phyloP scores from a whole-genome alignment of 30 jellyfish, hydroid and myxozoan species.

The Hydractinia symbiolongicarpus region DNA sequence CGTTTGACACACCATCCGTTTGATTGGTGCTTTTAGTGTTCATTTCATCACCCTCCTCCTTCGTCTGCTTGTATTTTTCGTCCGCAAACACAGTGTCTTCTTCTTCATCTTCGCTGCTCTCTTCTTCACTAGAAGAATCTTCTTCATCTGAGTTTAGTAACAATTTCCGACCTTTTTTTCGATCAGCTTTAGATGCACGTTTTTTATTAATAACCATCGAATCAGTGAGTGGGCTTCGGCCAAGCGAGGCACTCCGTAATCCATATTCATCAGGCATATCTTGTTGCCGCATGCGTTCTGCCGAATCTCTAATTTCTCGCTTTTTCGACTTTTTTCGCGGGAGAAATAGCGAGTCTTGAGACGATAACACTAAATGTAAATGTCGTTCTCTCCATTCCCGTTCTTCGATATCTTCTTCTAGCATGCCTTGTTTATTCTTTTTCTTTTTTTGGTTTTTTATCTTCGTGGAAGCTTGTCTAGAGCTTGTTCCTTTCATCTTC shows the following conservation, averaged over 20 bases:
- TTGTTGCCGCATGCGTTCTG: constrained; percentile 29
- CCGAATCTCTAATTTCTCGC: constrained; percentile 25
- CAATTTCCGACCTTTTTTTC: constrained; percentile 17
- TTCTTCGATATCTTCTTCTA: constrained; percentile 9
- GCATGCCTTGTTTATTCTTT: not conserved
- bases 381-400: constrained; percentile 24
- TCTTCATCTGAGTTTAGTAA: not conserved
- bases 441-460: not conserved
- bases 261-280: constrained; percentile 1
- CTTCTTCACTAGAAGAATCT: constrained; percentile 18
- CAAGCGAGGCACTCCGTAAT: constrained; percentile 13
- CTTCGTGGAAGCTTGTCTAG: constrained; percentile 2
- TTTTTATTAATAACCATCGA: constrained; percentile 18
- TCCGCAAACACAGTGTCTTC: constrained; percentile 33
- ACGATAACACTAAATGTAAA: not conserved
- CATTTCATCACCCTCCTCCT: not conserved
- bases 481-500: not conserved
- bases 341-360: constrained; percentile 23
- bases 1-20: not conserved
- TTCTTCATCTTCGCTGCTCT: constrained; percentile 22
- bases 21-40: not conserved
- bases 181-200: constrained; percentile 28
- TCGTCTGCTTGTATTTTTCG: not conserved
- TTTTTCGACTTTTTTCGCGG: constrained; percentile 28
- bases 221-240: constrained; percentile 18